Evolutionary conservation across 2,888 invertebrate genomes (phyloP), one percentile per base, ranked within the genome.

Genomic region (Synergus itoensis): DNA sequence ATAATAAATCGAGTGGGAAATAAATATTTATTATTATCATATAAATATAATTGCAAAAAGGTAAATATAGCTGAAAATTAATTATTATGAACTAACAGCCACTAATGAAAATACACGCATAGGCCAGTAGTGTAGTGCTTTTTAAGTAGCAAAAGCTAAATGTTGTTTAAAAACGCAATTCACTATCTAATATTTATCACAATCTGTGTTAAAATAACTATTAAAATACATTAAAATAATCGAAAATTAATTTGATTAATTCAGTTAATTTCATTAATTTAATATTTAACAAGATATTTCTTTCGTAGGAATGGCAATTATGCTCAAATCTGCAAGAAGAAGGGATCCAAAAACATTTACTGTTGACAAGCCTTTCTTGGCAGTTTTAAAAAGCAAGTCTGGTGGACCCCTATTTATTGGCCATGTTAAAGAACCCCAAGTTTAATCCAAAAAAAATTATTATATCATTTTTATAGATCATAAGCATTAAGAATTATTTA

Each of bases 311-410:
- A 8, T 73, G 4, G 36, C 4, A 45, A 36, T 53, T 16, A 8
- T 48, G 11, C 28, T 21, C 4, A 48, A 28, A 73, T 48, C 28
- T 53, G 8, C 9, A 36, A 73, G 73, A 73, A 53, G 18, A 45
- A 28, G 4, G 36, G 28, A 18, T 5, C 41, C 43, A 43, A 41
- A 7, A n/a, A 73, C 14, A 4, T 73, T 73, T 48, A 36, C 8
- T 53, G 53, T 36, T 53, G 73, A 73, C 53, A 73, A 73, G 48
- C 73, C 73, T 53, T 73, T 73, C 45, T 73, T 73, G 73, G 9
- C 48, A 21, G n/a, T 73, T 53, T 53, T 73, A 16, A 36, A 9
- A 14, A 73, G 48, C 16, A 53, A 73, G 9, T 36, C 28, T 73
- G 28, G 14, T 21, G 73, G 36, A 36, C n/a, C 73, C n/a, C 11